Percentiles rank a stretch among this genome's conserved stretches.
These are phyloP conservation scores for Teinopalpus imperialis DNA, from an alignment of 2,888 invertebrate species.

Conservation along the genomic window DNA sequence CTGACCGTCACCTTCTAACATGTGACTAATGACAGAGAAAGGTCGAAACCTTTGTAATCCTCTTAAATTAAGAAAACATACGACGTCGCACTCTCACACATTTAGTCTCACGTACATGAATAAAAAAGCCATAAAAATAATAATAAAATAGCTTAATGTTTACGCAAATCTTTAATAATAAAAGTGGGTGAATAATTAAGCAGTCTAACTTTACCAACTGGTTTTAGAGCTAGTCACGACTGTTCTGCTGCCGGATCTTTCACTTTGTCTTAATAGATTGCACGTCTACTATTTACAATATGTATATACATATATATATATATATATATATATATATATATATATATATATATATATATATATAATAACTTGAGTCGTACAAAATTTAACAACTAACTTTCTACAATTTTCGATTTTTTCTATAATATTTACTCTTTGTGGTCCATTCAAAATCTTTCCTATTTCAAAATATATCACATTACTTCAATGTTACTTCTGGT, in stretches of 20 bases:
- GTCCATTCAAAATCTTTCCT: no score
- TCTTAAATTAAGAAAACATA: slow-evolving; percentile 12
- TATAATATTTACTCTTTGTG: no score
- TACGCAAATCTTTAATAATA: slow-evolving; percentile 13
- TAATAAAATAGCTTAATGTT: slow-evolving; percentile 11
- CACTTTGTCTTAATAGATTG: slow-evolving; percentile 15
- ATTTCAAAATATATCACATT: no score
- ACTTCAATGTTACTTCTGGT: no score
- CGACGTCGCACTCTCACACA: background rate
- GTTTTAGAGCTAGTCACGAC: slow-evolving; percentile 29
- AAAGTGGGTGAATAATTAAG: slow-evolving; percentile 22
- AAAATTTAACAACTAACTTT: background rate
- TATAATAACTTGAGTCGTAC: background rate
- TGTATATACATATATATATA: no score
- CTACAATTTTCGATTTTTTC: no score
- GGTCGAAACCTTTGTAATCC: slow-evolving; percentile 13
- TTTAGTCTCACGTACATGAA: slow-evolving; percentile 5
- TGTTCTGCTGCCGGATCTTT: slow-evolving; percentile 16
- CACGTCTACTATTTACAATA: slow-evolving; percentile 1
- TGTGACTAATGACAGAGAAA: slow-evolving; percentile 15
- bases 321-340: no score
- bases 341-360: no score
- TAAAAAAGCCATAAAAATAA: slow-evolving; percentile 17
- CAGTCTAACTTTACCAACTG: slow-evolving; percentile 7
- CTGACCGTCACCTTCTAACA: slow-evolving; percentile 25